A percentile compares a stretch with the other conserved stretches of the same genome.
Conservation (phyloP, 2,113 vertebrate genomes). For the Esox niger region DNA sequence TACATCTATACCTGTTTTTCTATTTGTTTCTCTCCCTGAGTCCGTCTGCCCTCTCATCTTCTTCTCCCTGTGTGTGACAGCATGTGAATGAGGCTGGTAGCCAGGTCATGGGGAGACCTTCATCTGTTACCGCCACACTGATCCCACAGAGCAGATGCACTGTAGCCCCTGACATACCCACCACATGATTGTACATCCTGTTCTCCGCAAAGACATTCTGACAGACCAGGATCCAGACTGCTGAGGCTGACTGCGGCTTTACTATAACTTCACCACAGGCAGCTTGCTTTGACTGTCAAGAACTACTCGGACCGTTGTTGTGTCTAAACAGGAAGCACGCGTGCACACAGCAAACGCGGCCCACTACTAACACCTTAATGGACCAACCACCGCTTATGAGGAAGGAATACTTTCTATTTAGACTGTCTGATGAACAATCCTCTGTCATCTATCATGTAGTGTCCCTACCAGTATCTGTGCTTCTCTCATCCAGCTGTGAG, state of each 20-base stretch:
- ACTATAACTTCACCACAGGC: no score
- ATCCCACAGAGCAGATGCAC: slow-evolving; percentile 11
- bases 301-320: no score
- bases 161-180: slow-evolving; percentile 11
- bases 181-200: slow-evolving; percentile 20
- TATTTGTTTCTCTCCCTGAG: background rate
- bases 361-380: no score
- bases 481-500: slow-evolving; percentile 25
- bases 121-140: slow-evolving; percentile 54
- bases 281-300: no score
- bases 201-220: background rate
- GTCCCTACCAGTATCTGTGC: slow-evolving; percentile 45
- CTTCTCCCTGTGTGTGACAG: slow-evolving; percentile 4
- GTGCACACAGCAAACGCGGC: no score
- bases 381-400: no score
- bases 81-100: slow-evolving; percentile 8
- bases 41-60: background rate
- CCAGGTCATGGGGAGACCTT: slow-evolving; percentile 61
- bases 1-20: background rate
- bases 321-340: no score
- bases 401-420: no score
- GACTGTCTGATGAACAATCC: no score
- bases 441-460: no score
- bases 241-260: no score
- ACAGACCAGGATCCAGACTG: no score